Conservation (phyloP, 2,797 vertebrate species). For the Micrastur ruficollis region DNA sequence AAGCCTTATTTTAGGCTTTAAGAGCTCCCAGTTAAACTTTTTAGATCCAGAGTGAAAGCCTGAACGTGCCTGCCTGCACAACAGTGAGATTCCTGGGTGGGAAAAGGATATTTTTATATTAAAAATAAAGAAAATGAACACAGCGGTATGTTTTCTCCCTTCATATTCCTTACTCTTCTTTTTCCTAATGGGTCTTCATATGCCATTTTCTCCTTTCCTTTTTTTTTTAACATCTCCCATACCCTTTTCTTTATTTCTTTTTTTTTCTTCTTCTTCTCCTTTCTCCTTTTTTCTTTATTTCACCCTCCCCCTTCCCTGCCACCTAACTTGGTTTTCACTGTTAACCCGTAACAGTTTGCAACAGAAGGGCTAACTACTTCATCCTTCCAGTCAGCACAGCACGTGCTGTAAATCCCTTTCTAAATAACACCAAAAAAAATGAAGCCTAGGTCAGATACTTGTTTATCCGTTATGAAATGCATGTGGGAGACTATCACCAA, state of each 20-base stretch:
- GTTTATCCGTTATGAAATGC: constrained; percentile 19
- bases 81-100: constrained; percentile 10
- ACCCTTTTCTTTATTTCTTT: not conserved
- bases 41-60: constrained; percentile 31
- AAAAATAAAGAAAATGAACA: not conserved
- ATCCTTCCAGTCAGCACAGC: not conserved
- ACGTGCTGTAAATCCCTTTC: not conserved
- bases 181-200: not conserved
- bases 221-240: not conserved
- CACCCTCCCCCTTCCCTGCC: not conserved
- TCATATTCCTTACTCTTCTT: not conserved
- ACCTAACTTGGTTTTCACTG: not conserved
- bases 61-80: constrained; percentile 48
- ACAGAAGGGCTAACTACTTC: not conserved
- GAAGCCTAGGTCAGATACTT: not conserved
- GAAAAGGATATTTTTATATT: not conserved
- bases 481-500: constrained; percentile 19
- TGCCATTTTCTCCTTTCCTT: not conserved
- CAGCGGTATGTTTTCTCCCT: not conserved
- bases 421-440: not conserved
- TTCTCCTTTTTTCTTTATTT: not conserved
- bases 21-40: constrained; percentile 39
- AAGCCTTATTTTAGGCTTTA: constrained; percentile 57
- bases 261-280: not conserved
- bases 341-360: not conserved